Evolutionary conservation across 2,797 vertebrate species (phyloP).

Genomic region (Thalassophryne amazonica): DNA sequence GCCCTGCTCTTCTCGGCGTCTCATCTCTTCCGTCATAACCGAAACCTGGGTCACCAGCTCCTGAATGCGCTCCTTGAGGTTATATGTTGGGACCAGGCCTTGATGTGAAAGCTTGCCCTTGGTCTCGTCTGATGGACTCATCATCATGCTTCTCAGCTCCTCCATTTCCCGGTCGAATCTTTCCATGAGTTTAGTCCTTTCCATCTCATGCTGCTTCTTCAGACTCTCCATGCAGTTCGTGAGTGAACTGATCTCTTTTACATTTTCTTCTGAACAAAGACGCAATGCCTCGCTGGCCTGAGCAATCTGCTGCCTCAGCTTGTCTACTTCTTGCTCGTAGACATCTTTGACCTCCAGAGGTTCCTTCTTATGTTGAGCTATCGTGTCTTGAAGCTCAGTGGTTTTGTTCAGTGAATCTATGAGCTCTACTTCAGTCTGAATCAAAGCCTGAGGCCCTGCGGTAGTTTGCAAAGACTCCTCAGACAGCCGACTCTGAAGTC

Average conservation of each 20-base stretch:
- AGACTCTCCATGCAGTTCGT: slow-evolving; percentile 77
- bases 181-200: slow-evolving; percentile 54
- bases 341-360: slow-evolving; percentile 70
- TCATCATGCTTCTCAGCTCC: slow-evolving; percentile 60
- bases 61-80: slow-evolving; percentile 72
- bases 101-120: background rate
- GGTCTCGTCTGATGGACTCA: slow-evolving; percentile 18
- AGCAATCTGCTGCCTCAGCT: slow-evolving; percentile 60
- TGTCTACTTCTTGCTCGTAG: slow-evolving; percentile 68
- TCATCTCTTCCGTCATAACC: slow-evolving; percentile 72
- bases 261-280: slow-evolving; percentile 70
- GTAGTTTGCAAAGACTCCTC: slow-evolving; percentile 21
- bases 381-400: slow-evolving; percentile 69
- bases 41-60: slow-evolving; percentile 75
- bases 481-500: slow-evolving; percentile 47
- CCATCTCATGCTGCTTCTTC: slow-evolving; percentile 71
- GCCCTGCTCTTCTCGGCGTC: slow-evolving; percentile 65
- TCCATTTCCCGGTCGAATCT: slow-evolving; percentile 70
- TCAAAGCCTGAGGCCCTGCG: slow-evolving; percentile 28
- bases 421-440: slow-evolving; percentile 68
- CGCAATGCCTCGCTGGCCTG: slow-evolving; percentile 64
- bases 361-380: slow-evolving; percentile 72
- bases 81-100: slow-evolving; percentile 1
- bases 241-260: slow-evolving; percentile 74
- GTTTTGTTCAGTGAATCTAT: slow-evolving; percentile 68